Evolutionary conservation across 92 coral and sea anemone species (phyloP).

Genomic region (Blastomussa wellsi): DNA sequence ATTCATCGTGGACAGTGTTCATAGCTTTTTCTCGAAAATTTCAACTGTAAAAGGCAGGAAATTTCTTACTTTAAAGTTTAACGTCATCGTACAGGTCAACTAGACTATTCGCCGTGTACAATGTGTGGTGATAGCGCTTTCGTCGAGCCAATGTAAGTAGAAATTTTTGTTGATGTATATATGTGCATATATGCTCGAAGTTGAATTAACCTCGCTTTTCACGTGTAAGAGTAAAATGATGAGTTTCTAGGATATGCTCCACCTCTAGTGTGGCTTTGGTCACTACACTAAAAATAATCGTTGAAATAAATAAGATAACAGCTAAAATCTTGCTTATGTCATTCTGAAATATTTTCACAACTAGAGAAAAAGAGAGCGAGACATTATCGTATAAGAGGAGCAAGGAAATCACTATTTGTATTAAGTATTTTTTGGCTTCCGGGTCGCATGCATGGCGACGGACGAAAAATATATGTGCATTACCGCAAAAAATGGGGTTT

Average conservation of each 20-base stretch:
- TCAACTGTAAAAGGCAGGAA: background rate
- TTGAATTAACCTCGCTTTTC: background rate
- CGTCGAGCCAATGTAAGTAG: constrained; percentile 14
- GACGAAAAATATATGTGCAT: background rate
- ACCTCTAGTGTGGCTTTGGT: constrained; percentile 3
- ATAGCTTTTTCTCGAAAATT: background rate
- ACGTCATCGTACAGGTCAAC: constrained; percentile 16
- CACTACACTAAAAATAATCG: background rate
- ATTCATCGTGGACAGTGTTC: background rate
- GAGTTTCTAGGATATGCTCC: background rate
- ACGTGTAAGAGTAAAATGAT: background rate
- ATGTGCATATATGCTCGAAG: background rate
- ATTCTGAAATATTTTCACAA: background rate
- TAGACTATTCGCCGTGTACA: constrained; percentile 7
- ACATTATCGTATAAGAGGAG: background rate
- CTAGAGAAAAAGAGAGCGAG: background rate
- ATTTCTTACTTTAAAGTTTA: background rate
- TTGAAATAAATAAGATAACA: background rate
- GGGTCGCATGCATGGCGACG: background rate
- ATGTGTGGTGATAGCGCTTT: constrained; percentile 25
- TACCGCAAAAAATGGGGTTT: background rate
- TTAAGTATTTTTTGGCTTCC: background rate
- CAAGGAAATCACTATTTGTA: background rate
- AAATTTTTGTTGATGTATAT: background rate
- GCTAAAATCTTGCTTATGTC: background rate